Conservation (phyloP, 2,113 vertebrate genomes). For the Poicephalus gulielmi region DNA sequence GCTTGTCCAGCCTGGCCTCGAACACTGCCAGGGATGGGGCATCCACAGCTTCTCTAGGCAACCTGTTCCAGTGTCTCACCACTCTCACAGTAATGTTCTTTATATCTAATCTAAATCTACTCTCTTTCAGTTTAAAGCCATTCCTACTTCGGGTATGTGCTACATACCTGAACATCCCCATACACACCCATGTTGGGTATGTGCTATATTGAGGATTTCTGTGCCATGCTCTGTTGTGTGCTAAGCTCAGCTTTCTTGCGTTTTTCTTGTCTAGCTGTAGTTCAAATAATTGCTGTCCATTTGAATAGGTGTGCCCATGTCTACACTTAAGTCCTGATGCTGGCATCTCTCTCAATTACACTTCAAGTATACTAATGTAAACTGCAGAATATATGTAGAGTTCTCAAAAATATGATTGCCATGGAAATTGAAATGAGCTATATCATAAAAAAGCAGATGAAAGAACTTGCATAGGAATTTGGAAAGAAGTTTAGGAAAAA, state of each 20-base stretch:
- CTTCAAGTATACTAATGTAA: background rate
- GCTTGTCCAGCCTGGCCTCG: too few species aligned
- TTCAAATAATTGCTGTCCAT: background rate
- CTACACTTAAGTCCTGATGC: background rate
- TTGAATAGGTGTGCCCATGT: background rate
- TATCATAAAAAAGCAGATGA: background rate
- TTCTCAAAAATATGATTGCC: background rate
- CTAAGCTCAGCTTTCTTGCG: background rate
- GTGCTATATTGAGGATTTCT: background rate
- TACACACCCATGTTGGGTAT: background rate
- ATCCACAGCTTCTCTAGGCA: background rate
- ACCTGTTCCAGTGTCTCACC: background rate
- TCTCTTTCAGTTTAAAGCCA: background rate
- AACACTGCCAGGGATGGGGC: too few species aligned
- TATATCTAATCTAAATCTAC: background rate
- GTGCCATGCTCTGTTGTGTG: background rate
- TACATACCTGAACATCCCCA: background rate
- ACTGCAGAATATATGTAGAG: background rate
- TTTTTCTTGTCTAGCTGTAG: background rate
- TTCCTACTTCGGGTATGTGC: background rate
- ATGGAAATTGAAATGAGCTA: background rate
- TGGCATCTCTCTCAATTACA: background rate
- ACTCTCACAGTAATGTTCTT: background rate
- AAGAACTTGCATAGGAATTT: background rate
- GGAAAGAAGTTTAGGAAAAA: background rate